Base-by-base conservation (phyloP, 1,140 invertebrate species). In the Philaenus spumarius region DNA sequence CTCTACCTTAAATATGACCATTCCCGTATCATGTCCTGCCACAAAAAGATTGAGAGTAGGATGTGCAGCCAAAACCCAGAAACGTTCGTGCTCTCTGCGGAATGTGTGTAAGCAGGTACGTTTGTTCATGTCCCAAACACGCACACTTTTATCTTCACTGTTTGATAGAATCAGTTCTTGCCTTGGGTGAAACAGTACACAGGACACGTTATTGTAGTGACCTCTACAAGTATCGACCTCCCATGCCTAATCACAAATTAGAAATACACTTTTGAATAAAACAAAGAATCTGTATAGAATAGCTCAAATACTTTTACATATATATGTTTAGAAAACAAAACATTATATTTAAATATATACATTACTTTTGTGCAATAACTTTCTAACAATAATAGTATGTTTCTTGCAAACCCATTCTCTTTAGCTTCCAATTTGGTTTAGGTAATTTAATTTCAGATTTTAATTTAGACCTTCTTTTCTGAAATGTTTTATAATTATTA, bases 161-260 rank as follows among this genome's bases (percentile, higher is more conserved):
- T 99, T 98, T 24, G 93, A 97, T 6, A 99, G 75, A 62, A 99
- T 97, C 6, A 98, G 76, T 69, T 99, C 97, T 74, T 98, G 93
- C 15, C 93, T 79, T 0, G 97, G 96, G 77, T 99, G 97, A 74
- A 99, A 99, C 6, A 98, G 72, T 1, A 95, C 94, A 70, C 95
- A 98, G 0, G 95, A 98, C 0, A 99, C 96, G 74, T 99, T 99
- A 76, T 98, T 97, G 76, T 98, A 99, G 74, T 99, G 97, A 1
- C 97, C 97, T 45, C 97, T 82, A 66, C 95, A 99, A 0, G 95
- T 96, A 70, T 99, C 97, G 19, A 99, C 93, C 76, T 99, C 97
- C 97, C 97, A 99, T 0, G 96, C 26, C 26, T 30, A 30, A 9
- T n/a, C n/a, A n/a, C n/a, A n/a, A n/a, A n/a, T n/a, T n/a, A n/a